Evolutionary conservation across 2,888 invertebrate genomes (phyloP).

Genomic region (Sacculina carcini): DNA sequence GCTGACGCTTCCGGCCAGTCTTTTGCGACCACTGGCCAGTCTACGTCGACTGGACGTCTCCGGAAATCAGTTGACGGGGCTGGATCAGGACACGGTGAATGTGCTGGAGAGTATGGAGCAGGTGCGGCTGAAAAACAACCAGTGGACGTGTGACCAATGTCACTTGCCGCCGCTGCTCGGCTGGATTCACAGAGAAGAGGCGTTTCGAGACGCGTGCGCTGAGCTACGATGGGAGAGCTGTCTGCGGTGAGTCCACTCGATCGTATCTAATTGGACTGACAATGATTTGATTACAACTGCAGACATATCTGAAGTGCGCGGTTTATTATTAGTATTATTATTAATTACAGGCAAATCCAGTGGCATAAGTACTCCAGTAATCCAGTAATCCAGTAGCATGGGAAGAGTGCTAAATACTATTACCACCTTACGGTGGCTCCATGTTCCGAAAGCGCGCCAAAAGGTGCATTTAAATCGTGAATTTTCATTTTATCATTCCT

Average conservation of each 20-base stretch:
- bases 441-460: conserved; percentile 8
- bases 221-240: not conserved
- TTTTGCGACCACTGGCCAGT: conserved; percentile 13
- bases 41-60: conserved; percentile 16
- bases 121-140: conserved; percentile 16
- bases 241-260: not conserved
- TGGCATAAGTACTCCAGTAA: too few species aligned
- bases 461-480: too few species aligned
- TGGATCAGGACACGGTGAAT: conserved; percentile 13
- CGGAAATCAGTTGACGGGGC: conserved; percentile 15
- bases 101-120: conserved; percentile 11
- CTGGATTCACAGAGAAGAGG: conserved; percentile 15
- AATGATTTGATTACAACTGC: too few species aligned
- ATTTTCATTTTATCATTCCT: too few species aligned
- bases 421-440: conserved; percentile 8
- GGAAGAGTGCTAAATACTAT: too few species aligned
- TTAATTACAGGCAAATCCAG: too few species aligned
- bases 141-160: conserved; percentile 17
- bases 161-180: conserved; percentile 15
- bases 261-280: not conserved
- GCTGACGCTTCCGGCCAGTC: conserved; percentile 13
- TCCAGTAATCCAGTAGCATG: too few species aligned
- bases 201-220: conserved; percentile 14
- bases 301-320: too few species aligned
- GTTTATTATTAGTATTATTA: too few species aligned